Evolutionary conservation across 2,113 vertebrate genomes (phyloP).

Genomic region (Sebastes schlegelii): DNA sequence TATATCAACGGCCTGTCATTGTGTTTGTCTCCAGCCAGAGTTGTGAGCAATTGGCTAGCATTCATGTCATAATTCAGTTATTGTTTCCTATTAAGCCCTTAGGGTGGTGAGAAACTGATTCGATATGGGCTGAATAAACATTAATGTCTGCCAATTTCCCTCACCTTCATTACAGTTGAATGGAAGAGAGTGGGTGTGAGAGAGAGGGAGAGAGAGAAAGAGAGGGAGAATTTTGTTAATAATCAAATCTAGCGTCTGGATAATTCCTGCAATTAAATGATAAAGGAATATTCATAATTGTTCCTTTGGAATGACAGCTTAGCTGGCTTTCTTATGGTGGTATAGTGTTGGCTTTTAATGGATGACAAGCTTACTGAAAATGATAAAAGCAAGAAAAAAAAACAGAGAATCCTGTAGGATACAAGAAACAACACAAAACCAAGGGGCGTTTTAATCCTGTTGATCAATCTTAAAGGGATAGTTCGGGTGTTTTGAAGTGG

Average conservation of each 20-base stretch:
- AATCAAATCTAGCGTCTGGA: constrained; percentile 68
- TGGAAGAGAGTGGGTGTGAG: constrained; percentile 32
- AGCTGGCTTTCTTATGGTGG: constrained; percentile 49
- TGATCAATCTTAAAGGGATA: neutral
- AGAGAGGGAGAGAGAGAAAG: constrained; percentile 1
- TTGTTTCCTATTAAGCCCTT: constrained; percentile 74
- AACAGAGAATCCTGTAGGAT: neutral
- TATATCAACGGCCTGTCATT: constrained; percentile 44
- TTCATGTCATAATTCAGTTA: constrained; percentile 71
- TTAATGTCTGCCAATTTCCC: constrained; percentile 68
- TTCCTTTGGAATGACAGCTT: constrained; percentile 49
- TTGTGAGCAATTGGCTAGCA: constrained; percentile 46
- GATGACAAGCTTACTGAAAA: constrained; percentile 53
- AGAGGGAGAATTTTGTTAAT: constrained; percentile 40
- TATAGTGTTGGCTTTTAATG: constrained; percentile 50
- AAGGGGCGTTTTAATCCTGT: neutral
- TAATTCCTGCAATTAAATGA: constrained; percentile 76
- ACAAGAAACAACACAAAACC: constrained; percentile 5
- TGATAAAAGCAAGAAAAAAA: constrained; percentile 16
- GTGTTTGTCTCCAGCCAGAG: constrained; percentile 54
- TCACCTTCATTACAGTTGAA: constrained; percentile 62
- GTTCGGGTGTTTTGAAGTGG: too few relatives aligned
- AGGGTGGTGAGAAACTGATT: constrained; percentile 67
- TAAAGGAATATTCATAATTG: constrained; percentile 67
- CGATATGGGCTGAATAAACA: constrained; percentile 65